Evolutionary conservation across 2,113 vertebrate species (phyloP), one percentile per base, ranked within the genome.

Genomic region (Tringa solitaria): DNA sequence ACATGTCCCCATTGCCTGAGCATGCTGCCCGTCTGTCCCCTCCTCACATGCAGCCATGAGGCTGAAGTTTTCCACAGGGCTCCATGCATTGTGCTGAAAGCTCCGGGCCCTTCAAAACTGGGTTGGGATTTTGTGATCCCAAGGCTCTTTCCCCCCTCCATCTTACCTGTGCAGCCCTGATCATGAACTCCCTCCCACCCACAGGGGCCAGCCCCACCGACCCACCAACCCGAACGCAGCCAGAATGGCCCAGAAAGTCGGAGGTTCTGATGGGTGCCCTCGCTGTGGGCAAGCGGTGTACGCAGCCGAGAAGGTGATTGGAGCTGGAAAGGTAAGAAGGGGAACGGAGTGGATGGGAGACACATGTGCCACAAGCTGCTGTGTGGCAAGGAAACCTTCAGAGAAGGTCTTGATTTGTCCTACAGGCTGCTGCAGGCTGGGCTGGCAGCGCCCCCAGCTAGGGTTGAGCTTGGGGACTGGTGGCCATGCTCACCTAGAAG

Each of bases 301-400:
- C 4, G 99, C 99, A 0, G 99, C 99, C 0, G 99, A 99, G 98
- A 99, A 99, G 97, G 98, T 99, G 94, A 98, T 99, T 3, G 99
- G 99, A 82, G 99, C 98, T 22, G 99, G 99, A 19, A 99, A 98
- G 97, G 99, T 99, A 97, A 98, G 98, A 76, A 8, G 18, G 14
- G 9, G 16, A 27, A 10, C 32, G 32, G 41, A 5, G 11, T 13
- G 74, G 20, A 21, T 1, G 19, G 59, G 79, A 22, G 39, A 61
- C 0, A 0, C 23, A 12, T 10, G 0, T 32, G 16, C 20, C 45
- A 43, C 18, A 12, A 19, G 51, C 11, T 24, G 43, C 54, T 76
- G 41, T 68, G 46, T 68, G 77, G 10, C 60, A 45, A 12, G 32
- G 56, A 63, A 7, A 60, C 61, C 59, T 81, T 56, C 9, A 3